Percentiles rank a stretch among this genome's conserved stretches.
phyloP scores from a whole-genome alignment of 2,888 invertebrate species.

The Pachydiplax longipennis region DNA sequence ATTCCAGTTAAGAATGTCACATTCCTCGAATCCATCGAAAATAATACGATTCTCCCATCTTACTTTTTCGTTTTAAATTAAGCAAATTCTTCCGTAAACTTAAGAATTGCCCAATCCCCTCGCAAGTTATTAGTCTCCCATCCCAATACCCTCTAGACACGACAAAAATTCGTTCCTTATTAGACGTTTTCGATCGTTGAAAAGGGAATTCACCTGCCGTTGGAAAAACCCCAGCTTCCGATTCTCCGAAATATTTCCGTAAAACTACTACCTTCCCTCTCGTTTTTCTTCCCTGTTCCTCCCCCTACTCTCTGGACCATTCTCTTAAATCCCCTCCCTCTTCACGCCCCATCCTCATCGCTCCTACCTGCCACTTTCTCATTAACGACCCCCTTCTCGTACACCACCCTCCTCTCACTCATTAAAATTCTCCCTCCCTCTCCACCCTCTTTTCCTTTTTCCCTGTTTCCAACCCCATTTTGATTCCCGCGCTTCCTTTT shows the following conservation, averaged over 20 bases:
- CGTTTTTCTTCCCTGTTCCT: neutral
- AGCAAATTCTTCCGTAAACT: conserved; percentile 18
- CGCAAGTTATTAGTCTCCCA: neutral
- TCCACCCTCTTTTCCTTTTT: neutral
- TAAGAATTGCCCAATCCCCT: neutral
- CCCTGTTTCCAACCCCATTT: neutral
- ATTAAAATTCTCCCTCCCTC: neutral
- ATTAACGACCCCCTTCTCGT: neutral
- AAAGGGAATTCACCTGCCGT: neutral
- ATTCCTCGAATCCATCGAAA: neutral
- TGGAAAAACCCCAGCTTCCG: neutral
- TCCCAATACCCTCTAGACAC: neutral
- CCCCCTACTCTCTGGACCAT: neutral
- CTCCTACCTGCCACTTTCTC: neutral
- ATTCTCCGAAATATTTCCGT: neutral
- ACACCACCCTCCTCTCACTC: neutral
- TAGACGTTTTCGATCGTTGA: neutral
- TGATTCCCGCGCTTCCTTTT: no score
- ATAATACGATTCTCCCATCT: neutral
- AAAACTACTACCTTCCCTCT: neutral
- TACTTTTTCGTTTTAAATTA: conserved; percentile 10
- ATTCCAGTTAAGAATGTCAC: neutral
- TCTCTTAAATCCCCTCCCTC: neutral
- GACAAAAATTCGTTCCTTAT: neutral
- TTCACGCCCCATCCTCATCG: neutral